Base-by-base conservation (phyloP, 1,140 invertebrate genomes). In the Ceratitis capitata region DNA sequence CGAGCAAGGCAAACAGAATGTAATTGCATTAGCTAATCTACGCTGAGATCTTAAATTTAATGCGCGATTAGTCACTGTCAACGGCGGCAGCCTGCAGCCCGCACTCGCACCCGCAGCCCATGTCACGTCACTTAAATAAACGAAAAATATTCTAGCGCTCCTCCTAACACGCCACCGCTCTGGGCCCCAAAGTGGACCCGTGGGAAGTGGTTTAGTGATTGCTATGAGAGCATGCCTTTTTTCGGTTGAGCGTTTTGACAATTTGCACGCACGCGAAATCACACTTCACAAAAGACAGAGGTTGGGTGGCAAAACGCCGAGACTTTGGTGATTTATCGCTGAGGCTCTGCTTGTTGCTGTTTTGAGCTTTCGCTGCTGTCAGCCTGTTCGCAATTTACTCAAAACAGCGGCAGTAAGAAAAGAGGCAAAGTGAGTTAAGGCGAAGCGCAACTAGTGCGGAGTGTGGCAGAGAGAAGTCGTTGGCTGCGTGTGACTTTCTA, bases 51-150 rank as follows among this genome's bases (percentile, higher is more conserved):
- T 26, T 35, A 78, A 78, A 47, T 78, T 78, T 78, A 78, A 78
- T 45, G 69, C 69, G 39, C 69, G 69, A 78, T 78, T 78, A 45
- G 69, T 78, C 69, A 78, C 32, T 45, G 69, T 78, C 69, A 78
- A 10, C 23, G 51, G n/a, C 35, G 9, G 39, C n/a, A 42, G 23
- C n/a, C 39, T n/a, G n/a, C n/a, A n/a, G n/a, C 39, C 69, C 23
- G 2, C 39, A n/a, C 61, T 35, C n/a, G n/a, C n/a, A n/a, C n/a
- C n/a, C n/a, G n/a, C n/a, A n/a, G n/a, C n/a, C n/a, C n/a, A n/a
- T n/a, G n/a, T n/a, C n/a, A n/a, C n/a, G n/a, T n/a, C n/a, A n/a
- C n/a, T n/a, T n/a, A n/a, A n/a, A n/a, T n/a, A n/a, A n/a, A n/a
- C n/a, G n/a, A n/a, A n/a, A n/a, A n/a, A n/a, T n/a, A n/a, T n/a